Percentiles rank a stretch among this genome's conserved stretches.
Evolutionary conservation across 1,140 invertebrate genomes (phyloP).

Genomic region (Heliconius nattereri): DNA sequence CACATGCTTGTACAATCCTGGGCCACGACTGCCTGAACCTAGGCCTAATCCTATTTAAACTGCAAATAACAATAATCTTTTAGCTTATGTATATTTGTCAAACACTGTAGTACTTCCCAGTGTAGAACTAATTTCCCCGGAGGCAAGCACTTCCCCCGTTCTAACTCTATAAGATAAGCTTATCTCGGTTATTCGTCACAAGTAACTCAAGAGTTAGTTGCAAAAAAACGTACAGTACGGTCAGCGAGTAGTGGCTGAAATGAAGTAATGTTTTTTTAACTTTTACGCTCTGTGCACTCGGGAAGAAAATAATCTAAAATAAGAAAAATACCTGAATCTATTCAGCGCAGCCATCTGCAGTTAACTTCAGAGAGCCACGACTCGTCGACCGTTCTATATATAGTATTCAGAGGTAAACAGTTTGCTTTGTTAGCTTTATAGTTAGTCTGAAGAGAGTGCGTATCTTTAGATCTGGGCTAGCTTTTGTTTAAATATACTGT

Average conservation of each 20-base stretch:
- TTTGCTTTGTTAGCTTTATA: neutral
- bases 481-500: neutral
- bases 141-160: neutral
- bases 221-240: neutral
- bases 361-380: no score
- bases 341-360: no score
- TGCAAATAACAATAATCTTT: neutral
- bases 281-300: no score
- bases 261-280: no score
- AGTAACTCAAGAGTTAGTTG: neutral
- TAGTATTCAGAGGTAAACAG: neutral
- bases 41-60: no score
- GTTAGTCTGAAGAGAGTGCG: neutral
- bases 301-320: no score
- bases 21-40: rapidly evolving
- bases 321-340: no score
- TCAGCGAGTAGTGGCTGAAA: no score
- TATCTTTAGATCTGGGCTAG: neutral
- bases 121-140: neutral
- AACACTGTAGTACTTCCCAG: neutral
- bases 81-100: neutral
- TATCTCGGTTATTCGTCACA: neutral
- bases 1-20: no score
- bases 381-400: neutral
- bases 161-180: slow-evolving; percentile 8